Base-by-base conservation (phyloP, 2,113 vertebrate species). In the Rhabdomys dilectus region DNA sequence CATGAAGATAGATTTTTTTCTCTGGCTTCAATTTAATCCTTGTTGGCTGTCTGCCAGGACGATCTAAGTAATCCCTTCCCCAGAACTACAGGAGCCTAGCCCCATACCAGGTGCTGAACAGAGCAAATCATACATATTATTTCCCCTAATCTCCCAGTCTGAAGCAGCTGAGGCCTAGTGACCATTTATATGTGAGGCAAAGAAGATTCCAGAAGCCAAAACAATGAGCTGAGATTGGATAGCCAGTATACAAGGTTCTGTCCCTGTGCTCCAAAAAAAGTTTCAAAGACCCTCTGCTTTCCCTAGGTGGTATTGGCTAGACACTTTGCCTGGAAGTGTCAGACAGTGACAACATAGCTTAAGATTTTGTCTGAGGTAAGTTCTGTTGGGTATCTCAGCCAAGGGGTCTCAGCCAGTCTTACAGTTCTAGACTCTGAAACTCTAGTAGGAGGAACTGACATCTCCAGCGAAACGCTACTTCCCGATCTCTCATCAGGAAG, bases 271-370 rank as follows among this genome's bases (percentile, higher is more conserved):
- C 90, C 17, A 76, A 48, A 64, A 66, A 15, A 1, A 8, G 2
- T 15, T 34, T 39, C 80, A 51, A 58, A 73, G 34, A 16, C 26
- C 36, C 34, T 77, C 84, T 86, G 62, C 34, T 80, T 60, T 45
- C 64, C 36, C 39, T 36, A 42, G 5, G 26, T 36, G 19, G 39
- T n/a, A 58, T 7, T 39, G 22, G 4, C 66, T 26, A 26, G 51
- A 56, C 3, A 29, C 16, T 56, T 31, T 75, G 48, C 80, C 72
- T 60, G 0, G 5, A 22, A 31, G 58, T 53, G 36, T 51, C 39
- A 75, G 78, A 51, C 1, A 26, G 64, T 62, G 31, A 29, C 26
- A 2, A 1, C 0, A 15, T 7, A 15, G 4, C 58, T 80, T 0
- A 6, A 84, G 76, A 36, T 26, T 31, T 6, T 29, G 36, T 82